phyloP scores from a whole-genome alignment of 1,140 invertebrate species.

The Bradynema listronoti region DNA sequence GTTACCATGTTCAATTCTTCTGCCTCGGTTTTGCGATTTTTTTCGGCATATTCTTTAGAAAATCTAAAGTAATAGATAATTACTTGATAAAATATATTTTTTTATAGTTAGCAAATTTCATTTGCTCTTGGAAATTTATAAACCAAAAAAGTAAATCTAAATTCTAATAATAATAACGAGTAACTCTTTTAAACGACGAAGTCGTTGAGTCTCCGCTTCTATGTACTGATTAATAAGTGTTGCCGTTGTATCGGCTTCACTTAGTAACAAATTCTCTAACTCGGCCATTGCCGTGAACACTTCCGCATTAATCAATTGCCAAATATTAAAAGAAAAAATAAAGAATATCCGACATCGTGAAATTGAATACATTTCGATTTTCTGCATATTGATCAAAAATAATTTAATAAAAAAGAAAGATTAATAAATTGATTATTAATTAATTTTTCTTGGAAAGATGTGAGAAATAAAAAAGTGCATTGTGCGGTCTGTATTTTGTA shows the following conservation, averaged over 20 bases:
- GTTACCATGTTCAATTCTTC: slow-evolving; percentile 24
- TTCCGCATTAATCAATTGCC: slow-evolving; percentile 10
- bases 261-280: slow-evolving; percentile 36
- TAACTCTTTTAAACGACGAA: slow-evolving; percentile 30
- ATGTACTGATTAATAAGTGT: slow-evolving; percentile 34
- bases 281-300: slow-evolving; percentile 48
- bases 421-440: too few relatives aligned
- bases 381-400: not conserved
- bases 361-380: not conserved
- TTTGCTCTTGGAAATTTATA: not conserved
- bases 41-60: slow-evolving; percentile 16
- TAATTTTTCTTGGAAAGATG: too few relatives aligned
- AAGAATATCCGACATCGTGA: not conserved
- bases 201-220: slow-evolving; percentile 28
- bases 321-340: slow-evolving; percentile 5
- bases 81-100: not conserved
- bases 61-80: slow-evolving; percentile 11
- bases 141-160: not conserved
- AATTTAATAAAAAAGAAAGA: too few relatives aligned
- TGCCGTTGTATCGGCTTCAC: slow-evolving; percentile 31
- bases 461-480: too few relatives aligned
- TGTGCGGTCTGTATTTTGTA: too few relatives aligned
- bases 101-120: not conserved
- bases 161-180: not conserved
- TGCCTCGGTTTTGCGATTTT: not conserved